Percentiles rank a stretch among this genome's conserved stretches.
These are phyloP conservation scores for Mythimna impura DNA, from an alignment of 2,888 invertebrate species.

Conservation along the genomic window DNA sequence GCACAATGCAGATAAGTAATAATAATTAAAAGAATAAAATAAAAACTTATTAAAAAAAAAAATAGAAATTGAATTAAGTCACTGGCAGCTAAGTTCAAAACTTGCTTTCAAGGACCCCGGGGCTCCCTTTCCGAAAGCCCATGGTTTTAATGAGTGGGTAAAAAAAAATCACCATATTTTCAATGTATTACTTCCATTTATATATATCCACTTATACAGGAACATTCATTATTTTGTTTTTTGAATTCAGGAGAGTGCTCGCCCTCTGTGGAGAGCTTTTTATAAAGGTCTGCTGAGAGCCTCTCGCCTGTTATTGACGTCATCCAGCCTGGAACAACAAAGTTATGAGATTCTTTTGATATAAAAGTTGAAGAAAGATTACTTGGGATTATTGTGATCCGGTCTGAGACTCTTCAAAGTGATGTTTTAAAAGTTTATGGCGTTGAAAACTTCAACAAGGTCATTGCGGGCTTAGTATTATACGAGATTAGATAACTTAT, in stretches of 20 bases:
- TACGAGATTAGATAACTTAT: no score
- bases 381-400: neutral
- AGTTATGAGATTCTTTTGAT: constrained; percentile 14
- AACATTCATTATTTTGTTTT: constrained; percentile 45
- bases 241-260: constrained; percentile 25
- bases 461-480: no score
- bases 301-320: constrained; percentile 36
- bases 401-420: no score
- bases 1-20: no score
- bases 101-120: no score
- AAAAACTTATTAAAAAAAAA: no score
- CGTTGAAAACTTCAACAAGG: no score
- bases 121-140: no score
- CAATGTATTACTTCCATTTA: neutral
- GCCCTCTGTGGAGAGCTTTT: constrained; percentile 14
- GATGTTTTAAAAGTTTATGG: no score
- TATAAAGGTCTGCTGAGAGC: constrained; percentile 9
- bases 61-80: no score
- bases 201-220: neutral
- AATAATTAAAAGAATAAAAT: no score
- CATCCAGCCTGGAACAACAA: neutral
- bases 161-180: neutral
- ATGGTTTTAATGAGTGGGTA: neutral
- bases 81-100: no score
- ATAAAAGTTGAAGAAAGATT: neutral